phyloP scores from a whole-genome alignment of 2,797 vertebrate species.

The Amblyopsis hoosieri region DNA sequence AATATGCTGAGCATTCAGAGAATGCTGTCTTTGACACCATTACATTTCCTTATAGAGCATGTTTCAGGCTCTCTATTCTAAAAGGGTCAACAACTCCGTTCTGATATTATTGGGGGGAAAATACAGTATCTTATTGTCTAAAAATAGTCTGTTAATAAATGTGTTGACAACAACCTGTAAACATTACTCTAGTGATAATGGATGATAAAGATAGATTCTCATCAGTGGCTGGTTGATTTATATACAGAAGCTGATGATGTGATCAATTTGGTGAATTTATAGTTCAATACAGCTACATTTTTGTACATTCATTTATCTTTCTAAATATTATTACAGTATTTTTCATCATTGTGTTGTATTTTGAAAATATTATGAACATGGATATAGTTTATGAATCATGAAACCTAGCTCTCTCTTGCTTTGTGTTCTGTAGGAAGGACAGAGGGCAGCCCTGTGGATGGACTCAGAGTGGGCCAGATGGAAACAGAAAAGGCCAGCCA shows the following conservation, averaged over 20 bases:
- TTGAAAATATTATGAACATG: no score
- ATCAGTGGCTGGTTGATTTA: background rate
- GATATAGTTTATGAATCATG: no score
- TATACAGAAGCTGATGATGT: background rate
- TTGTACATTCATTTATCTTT: no score
- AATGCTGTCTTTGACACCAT: constrained; percentile 19
- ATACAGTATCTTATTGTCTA: no score
- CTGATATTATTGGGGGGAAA: background rate
- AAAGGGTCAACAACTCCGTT: constrained; percentile 2
- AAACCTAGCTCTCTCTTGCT: constrained; percentile 6
- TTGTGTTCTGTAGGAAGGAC: constrained; percentile 80
- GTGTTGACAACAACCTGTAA: constrained; percentile 15
- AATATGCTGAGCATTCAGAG: constrained; percentile 32
- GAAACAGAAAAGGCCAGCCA: constrained; percentile 94
- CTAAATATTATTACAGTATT: no score
- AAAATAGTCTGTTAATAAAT: background rate
- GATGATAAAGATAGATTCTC: background rate
- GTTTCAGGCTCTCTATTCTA: constrained; percentile 13
- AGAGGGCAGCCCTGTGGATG: constrained; percentile 95
- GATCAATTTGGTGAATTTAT: no score
- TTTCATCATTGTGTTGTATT: no score
- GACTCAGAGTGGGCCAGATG: constrained; percentile 97
- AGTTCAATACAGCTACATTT: background rate
- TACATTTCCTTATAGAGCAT: background rate
- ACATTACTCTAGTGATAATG: constrained; percentile 9